Conservation (phyloP, 1,140 invertebrate genomes). For the Caenorhabditis brenneri region DNA sequence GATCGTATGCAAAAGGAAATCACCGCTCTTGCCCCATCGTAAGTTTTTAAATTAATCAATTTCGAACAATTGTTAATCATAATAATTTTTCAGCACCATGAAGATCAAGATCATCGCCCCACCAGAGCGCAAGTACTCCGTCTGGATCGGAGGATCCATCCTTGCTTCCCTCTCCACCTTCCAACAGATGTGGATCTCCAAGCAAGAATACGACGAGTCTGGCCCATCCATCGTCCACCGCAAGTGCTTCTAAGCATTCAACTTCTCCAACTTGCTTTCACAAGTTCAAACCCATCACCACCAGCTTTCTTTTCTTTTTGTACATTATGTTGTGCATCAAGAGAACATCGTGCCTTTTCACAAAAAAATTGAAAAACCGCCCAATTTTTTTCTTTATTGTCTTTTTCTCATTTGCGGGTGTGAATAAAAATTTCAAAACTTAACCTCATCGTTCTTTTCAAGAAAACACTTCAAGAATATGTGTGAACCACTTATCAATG, state of each 20-base stretch:
- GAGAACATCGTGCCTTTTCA: not conserved
- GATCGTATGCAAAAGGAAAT: constrained; percentile 75
- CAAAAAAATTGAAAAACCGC: constrained; percentile 31
- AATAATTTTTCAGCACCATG: constrained; percentile 72
- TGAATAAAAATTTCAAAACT: constrained; percentile 33
- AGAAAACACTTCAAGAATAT: not conserved
- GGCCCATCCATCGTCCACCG: constrained; percentile 76
- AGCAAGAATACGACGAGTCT: constrained; percentile 83
- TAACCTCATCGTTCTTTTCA: not conserved
- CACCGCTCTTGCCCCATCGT: constrained; percentile 73
- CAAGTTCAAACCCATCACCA: constrained; percentile 31
- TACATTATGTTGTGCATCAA: not conserved
- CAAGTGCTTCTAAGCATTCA: constrained; percentile 69
- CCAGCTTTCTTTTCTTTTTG: constrained; percentile 18
- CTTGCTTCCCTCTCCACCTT: constrained; percentile 76
- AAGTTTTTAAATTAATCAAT: not conserved
- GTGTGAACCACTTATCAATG: not conserved
- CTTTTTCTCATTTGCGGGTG: constrained; percentile 35
- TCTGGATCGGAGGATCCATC: constrained; percentile 76
- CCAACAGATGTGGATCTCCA: constrained; percentile 80
- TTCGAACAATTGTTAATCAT: not conserved
- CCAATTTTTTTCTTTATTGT: constrained; percentile 16
- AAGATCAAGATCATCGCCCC: constrained; percentile 78
- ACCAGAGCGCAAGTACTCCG: constrained; percentile 75
- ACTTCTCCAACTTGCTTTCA: not conserved